phyloP scores from a whole-genome alignment of 2,888 invertebrate genomes.

The Drosophila paramelanica region DNA sequence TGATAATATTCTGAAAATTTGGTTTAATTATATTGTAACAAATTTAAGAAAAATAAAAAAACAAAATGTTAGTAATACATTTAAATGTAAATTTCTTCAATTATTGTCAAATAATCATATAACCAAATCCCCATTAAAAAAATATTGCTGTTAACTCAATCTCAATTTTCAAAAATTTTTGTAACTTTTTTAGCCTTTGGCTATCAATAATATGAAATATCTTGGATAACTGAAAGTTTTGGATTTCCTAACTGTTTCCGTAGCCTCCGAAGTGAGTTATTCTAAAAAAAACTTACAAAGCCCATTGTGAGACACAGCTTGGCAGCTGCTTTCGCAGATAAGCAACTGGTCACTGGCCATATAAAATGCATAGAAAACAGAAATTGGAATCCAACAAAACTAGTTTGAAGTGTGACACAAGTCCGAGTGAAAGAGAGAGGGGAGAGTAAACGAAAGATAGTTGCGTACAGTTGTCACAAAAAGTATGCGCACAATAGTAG shows the following conservation, averaged over 20 bases:
- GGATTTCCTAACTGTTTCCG: neutral
- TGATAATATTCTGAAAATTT: slow-evolving; percentile 52
- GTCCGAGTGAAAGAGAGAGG: slow-evolving; percentile 1
- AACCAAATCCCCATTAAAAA: no score
- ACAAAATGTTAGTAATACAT: no score
- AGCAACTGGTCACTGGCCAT: slow-evolving; percentile 31
- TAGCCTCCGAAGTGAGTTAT: neutral
- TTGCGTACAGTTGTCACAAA: slow-evolving; percentile 56
- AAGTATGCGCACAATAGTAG: slow-evolving; percentile 45
- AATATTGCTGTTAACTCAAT: no score
- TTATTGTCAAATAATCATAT: no score
- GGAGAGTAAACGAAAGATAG: slow-evolving; percentile 16
- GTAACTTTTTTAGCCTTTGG: no score
- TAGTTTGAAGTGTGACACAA: slow-evolving; percentile 36
- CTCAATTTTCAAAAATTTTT: no score
- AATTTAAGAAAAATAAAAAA: no score
- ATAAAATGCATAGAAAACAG: slow-evolving; percentile 16
- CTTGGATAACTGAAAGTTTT: neutral
- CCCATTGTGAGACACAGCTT: slow-evolving; percentile 26
- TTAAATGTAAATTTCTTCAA: no score
- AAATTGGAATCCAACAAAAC: slow-evolving; percentile 47
- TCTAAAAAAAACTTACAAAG: slow-evolving; percentile 10
- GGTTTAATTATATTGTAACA: neutral
- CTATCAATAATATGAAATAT: neutral
- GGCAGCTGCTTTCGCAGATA: slow-evolving; percentile 56